phyloP scores from a whole-genome alignment of 2,888 invertebrate genomes.

The Digitonthophagus gazella region DNA sequence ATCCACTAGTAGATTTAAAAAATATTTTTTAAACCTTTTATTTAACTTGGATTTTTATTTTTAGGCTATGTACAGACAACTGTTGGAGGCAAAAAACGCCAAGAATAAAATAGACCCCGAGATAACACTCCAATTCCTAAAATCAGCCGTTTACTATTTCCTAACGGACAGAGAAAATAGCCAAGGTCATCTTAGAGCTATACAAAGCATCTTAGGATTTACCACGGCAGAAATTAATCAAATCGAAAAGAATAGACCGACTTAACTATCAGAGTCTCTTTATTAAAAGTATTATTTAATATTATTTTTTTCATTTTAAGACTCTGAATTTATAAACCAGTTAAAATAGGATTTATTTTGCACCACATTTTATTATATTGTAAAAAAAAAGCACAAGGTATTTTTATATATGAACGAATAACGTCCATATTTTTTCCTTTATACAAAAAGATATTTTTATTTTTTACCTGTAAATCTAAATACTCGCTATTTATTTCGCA shows the following conservation, averaged over 20 bases:
- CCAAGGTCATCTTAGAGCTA: constrained; percentile 83
- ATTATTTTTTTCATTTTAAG: too few species aligned
- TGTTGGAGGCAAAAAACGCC: constrained; percentile 69
- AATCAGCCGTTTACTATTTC: constrained; percentile 91
- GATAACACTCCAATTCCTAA: constrained; percentile 86
- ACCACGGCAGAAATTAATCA: constrained; percentile 77
- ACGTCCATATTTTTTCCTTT: background rate
- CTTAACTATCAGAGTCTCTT: constrained; percentile 36
- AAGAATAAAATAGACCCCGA: constrained; percentile 82
- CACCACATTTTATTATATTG: too few species aligned
- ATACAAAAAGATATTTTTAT: background rate
- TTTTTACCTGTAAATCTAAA: too few species aligned
- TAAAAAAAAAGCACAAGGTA: background rate
- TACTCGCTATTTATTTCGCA: background rate
- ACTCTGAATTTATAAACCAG: too few species aligned
- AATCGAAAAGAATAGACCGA: constrained; percentile 69
- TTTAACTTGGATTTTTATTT: constrained; percentile 18
- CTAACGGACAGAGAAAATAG: constrained; percentile 86
- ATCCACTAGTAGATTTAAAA: background rate
- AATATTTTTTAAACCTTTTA: background rate
- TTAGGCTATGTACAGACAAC: constrained; percentile 82
- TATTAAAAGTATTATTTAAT: constrained; percentile 7
- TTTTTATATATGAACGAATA: background rate
- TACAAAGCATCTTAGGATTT: constrained; percentile 88
- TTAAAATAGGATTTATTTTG: too few species aligned